Evolutionary conservation across 1,140 invertebrate genomes (phyloP), one percentile per base, ranked within the genome.

Genomic region (Drosophila takahashii): DNA sequence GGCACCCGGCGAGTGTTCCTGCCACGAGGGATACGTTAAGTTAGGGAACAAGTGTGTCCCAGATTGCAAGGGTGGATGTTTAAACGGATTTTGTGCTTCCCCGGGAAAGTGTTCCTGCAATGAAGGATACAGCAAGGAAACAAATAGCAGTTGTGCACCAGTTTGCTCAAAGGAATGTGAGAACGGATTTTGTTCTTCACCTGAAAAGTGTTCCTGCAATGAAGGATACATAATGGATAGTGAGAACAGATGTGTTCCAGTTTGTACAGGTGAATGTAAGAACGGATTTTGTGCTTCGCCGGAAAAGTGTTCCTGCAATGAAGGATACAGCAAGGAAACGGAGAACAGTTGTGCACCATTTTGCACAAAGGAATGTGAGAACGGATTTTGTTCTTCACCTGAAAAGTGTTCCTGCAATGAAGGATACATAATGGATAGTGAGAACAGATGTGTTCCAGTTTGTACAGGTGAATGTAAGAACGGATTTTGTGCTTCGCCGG

Each of bases 281-380:
- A 77, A 77, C 18, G 74, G 74, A 7, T 67, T 32, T 15, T 77
- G 74, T 2, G 22, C 6, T 2, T 37, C 56, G 0, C 74, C 76
- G 0, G 41, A 15, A 18, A 34, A 16, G 2, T 77, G 74, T 22
- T 57, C 32, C 7, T 75, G 72, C 53, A 52, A 57, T 9, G 10
- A 32, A 7, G 56, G 56, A 10, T 48, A 27, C 1, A 7, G 8
- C 0, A 47, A n/a, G 67, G 52, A 15, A 44, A 27, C 29, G 9
- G 44, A n/a, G 15, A 71, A 64, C 13, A 60, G 45, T 9, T 48
- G 45, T 15, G 3, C 0, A 15, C 54, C 27, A 47, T 6, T 48
- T 9, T 39, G 45, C 26, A 4, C n/a, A 1, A 4, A 0, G 1
- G 45, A 3, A 48, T 48, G 45, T 10, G 22, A n/a, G 22, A 47